phyloP scores from a whole-genome alignment of 2,113 vertebrate genomes.

The Empidonax alnorum region DNA sequence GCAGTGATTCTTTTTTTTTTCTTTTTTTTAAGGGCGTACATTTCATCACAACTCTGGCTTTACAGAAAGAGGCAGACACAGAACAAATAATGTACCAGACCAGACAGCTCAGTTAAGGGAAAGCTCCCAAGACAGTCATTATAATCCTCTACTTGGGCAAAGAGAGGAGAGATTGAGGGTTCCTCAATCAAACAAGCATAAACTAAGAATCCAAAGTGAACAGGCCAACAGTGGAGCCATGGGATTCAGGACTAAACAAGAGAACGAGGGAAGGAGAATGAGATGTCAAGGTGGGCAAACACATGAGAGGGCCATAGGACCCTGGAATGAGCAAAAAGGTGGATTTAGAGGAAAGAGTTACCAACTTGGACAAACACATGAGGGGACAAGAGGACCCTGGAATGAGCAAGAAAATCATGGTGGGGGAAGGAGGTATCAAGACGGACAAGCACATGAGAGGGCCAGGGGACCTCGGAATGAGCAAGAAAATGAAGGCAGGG shows the following conservation, averaged over 20 bases:
- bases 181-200: conserved; percentile 46
- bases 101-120: background rate
- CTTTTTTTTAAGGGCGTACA: background rate
- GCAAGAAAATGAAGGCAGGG: background rate
- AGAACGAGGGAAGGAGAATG: conserved; percentile 31
- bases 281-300: background rate
- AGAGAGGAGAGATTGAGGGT: conserved; percentile 42
- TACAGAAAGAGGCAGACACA: conserved; percentile 34
- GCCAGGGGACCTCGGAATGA: background rate
- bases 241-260: conserved; percentile 43
- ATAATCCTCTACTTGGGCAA: background rate
- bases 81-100: conserved; percentile 8
- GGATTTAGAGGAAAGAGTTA: background rate
- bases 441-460: background rate
- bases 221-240: conserved; percentile 17
- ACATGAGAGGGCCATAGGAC: background rate
- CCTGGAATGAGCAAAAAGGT: background rate
- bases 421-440: background rate
- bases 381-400: background rate
- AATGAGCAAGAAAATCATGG: background rate
- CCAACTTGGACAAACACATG: background rate
- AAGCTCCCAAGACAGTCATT: background rate
- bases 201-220: conserved; percentile 40
- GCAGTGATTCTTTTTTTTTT: background rate
- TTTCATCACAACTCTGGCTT: background rate